These are phyloP conservation scores for Engraulis encrasicolus DNA, from an alignment of 2,113 vertebrate species.

Conservation along the genomic window DNA sequence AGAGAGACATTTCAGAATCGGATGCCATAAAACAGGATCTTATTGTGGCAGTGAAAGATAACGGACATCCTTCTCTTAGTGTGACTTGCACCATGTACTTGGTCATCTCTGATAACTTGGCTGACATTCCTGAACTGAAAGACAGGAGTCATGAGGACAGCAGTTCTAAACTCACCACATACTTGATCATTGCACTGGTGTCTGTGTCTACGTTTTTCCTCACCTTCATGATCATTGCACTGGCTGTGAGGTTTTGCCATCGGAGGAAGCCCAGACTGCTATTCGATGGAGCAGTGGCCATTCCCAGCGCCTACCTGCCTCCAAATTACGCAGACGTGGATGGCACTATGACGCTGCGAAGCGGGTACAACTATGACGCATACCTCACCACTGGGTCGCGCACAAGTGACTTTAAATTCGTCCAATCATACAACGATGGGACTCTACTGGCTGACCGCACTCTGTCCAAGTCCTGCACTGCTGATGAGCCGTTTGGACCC, in stretches of 20 bases:
- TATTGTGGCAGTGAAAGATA: slow-evolving; percentile 67
- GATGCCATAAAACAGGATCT: slow-evolving; percentile 66
- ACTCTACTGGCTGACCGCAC: slow-evolving; percentile 46
- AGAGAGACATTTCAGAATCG: slow-evolving; percentile 53
- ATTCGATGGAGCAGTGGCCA: slow-evolving; percentile 51
- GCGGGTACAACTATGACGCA: slow-evolving; percentile 48
- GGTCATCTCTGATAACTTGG: slow-evolving; percentile 75
- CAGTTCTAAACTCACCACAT: slow-evolving; percentile 62
- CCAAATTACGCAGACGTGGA: slow-evolving; percentile 51
- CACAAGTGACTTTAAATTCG: slow-evolving; percentile 53
- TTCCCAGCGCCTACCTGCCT: slow-evolving; percentile 47
- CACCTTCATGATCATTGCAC: slow-evolving; percentile 64
- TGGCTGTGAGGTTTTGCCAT: slow-evolving; percentile 64
- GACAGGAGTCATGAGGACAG: slow-evolving; percentile 49
- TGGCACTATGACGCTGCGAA: slow-evolving; percentile 42
- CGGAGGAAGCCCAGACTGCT: slow-evolving; percentile 50
- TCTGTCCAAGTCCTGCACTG: too few relatives aligned
- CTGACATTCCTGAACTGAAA: slow-evolving; percentile 56
- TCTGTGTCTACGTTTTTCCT: slow-evolving; percentile 72
- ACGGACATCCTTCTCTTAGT: slow-evolving; percentile 70
- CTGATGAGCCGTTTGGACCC: background rate
- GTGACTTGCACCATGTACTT: slow-evolving; percentile 72
- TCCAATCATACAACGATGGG: slow-evolving; percentile 48
- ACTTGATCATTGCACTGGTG: slow-evolving; percentile 66
- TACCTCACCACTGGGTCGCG: slow-evolving; percentile 10